These are phyloP conservation scores for Ibidorhyncha struthersii DNA, from an alignment of 2,113 vertebrate genomes.

Conservation along the genomic window DNA sequence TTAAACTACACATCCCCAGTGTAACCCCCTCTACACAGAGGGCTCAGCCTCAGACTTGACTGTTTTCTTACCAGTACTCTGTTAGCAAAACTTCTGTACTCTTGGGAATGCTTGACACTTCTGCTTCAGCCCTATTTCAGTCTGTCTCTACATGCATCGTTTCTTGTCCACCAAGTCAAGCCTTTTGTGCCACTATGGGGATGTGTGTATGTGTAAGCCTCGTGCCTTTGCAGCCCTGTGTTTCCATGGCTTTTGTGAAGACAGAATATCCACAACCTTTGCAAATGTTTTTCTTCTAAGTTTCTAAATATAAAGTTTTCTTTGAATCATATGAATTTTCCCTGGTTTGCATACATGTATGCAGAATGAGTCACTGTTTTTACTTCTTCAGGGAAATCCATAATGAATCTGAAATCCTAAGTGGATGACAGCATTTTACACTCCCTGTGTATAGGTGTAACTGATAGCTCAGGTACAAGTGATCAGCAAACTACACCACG, in stretches of 20 bases:
- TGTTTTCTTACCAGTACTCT: neutral
- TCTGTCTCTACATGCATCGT: neutral
- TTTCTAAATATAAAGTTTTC: neutral
- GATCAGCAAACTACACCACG: neutral
- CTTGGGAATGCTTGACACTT: neutral
- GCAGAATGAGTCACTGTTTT: neutral
- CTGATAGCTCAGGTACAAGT: neutral
- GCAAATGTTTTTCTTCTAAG: neutral
- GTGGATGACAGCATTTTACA: neutral
- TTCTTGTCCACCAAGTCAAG: neutral
- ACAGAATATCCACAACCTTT: neutral
- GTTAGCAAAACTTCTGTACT: neutral
- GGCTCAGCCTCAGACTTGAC: neutral
- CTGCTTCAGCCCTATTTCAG: neutral
- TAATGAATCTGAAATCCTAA: neutral
- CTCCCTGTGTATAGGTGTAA: neutral
- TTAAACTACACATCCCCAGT: fast-evolving
- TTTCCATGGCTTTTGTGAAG: neutral
- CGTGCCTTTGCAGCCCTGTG: neutral
- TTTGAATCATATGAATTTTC: neutral
- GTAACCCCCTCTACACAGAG: fast-evolving
- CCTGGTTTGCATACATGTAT: neutral
- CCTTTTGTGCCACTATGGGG: fast-evolving
- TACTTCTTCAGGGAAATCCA: neutral
- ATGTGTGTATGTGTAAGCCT: neutral